Evolutionary conservation across 2,888 invertebrate genomes (phyloP).

Genomic region (Rhagonycha lutea): DNA sequence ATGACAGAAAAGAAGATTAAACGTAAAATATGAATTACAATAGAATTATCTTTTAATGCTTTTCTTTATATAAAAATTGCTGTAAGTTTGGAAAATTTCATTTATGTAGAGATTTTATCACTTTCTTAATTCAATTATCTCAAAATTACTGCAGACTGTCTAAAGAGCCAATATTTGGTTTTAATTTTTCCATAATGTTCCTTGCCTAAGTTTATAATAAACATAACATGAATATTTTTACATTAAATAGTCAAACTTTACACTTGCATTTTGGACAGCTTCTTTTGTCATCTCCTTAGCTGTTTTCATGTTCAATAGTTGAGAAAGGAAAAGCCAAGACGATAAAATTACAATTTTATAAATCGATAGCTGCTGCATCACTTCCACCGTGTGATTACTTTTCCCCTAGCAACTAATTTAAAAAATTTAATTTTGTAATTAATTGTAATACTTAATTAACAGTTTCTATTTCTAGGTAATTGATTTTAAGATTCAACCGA

Average conservation of each 20-base stretch:
- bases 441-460: background rate
- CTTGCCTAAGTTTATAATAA: too few species aligned
- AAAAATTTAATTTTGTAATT: background rate
- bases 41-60: slow-evolving; percentile 16
- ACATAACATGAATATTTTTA: too few species aligned
- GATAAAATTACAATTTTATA: too few species aligned
- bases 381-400: too few species aligned
- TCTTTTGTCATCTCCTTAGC: too few species aligned
- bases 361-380: too few species aligned
- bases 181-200: background rate
- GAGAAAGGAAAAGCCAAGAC: too few species aligned
- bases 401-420: background rate
- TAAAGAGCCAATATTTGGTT: background rate
- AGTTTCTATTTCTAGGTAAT: background rate
- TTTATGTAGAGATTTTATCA: slow-evolving; percentile 10
- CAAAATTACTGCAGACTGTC: background rate
- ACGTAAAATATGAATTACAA: slow-evolving; percentile 32
- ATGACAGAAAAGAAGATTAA: slow-evolving; percentile 31
- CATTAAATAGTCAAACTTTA: too few species aligned
- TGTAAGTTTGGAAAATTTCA: slow-evolving; percentile 20
- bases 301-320: too few species aligned
- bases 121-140: slow-evolving; percentile 10
- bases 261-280: too few species aligned
- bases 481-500: background rate
- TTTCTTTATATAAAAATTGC: slow-evolving; percentile 2